These are phyloP conservation scores for Leptodactylus fallax DNA, from an alignment of 2,797 vertebrate genomes.

Conservation along the genomic window DNA sequence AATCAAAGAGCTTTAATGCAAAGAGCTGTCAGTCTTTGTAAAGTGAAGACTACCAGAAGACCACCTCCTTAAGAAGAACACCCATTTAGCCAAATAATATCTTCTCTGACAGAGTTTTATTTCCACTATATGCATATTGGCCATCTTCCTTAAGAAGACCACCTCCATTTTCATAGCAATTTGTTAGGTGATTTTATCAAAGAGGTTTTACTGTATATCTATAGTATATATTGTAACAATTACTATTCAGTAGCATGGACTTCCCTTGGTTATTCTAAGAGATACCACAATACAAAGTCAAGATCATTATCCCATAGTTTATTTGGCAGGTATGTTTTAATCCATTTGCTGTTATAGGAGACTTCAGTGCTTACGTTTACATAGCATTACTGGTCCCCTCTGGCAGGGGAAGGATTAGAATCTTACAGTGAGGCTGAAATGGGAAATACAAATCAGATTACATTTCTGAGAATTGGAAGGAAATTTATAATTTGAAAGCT, in stretches of 20 bases:
- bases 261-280: background rate
- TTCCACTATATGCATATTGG: too few species aligned
- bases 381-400: conserved; percentile 45
- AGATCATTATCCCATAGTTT: conserved; percentile 38
- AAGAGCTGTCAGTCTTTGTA: too few species aligned
- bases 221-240: background rate
- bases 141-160: background rate
- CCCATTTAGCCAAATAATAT: too few species aligned
- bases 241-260: background rate
- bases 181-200: background rate
- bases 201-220: background rate
- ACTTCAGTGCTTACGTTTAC: conserved; percentile 45
- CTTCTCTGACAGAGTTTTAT: too few species aligned
- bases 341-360: conserved; percentile 41
- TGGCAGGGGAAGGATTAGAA: conserved; percentile 55
- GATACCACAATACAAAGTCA: conserved; percentile 23
- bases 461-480: conserved; percentile 53
- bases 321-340: conserved; percentile 44
- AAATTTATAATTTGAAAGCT: conserved; percentile 58
- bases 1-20: too few species aligned
- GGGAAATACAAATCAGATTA: conserved; percentile 61
- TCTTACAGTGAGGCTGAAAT: conserved; percentile 47
- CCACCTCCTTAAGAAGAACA: too few species aligned
- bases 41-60: too few species aligned
- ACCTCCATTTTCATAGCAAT: background rate